Conservation (phyloP, 2,113 vertebrate species). For the Callorhinus ursinus region DNA sequence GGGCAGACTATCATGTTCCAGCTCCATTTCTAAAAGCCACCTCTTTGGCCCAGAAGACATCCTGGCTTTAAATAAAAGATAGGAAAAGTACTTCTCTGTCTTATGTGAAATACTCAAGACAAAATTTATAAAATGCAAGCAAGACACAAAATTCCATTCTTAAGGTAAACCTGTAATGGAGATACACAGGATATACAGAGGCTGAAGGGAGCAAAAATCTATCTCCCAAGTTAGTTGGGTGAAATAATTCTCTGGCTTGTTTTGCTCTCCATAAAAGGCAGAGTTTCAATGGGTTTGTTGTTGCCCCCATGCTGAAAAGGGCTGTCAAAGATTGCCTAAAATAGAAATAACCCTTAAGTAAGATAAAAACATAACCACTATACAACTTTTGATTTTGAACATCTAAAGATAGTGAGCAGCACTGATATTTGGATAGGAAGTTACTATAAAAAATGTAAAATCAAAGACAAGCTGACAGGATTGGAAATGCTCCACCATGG, state of each 20-base stretch:
- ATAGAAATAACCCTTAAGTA: conserved; percentile 70
- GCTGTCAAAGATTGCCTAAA: conserved; percentile 68
- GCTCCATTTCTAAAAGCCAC: conserved; percentile 13
- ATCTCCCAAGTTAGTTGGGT: conserved; percentile 17
- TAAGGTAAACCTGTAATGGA: conserved; percentile 38
- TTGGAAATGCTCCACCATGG: conserved; percentile 50
- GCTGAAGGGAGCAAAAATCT: background rate
- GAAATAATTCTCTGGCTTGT: conserved; percentile 56
- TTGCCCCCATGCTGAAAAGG: conserved; percentile 27
- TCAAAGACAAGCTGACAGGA: conserved; percentile 57
- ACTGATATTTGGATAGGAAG: conserved; percentile 71
- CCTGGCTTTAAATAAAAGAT: conserved; percentile 55
- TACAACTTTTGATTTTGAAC: conserved; percentile 73
- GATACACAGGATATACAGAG: background rate
- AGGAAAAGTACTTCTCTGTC: background rate
- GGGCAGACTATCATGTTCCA: background rate
- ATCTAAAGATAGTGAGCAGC: conserved; percentile 66
- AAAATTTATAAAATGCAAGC: conserved; percentile 71
- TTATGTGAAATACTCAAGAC: background rate
- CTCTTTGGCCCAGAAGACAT: conserved; percentile 8
- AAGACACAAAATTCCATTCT: conserved; percentile 67
- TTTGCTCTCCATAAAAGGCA: conserved; percentile 68
- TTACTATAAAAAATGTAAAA: conserved; percentile 70
- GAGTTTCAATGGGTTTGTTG: conserved; percentile 50
- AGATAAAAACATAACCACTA: conserved; percentile 70